Percentiles rank a stretch among this genome's conserved stretches.
phyloP scores from a whole-genome alignment of 2,888 invertebrate species.

The Oasisia sp. region DNA sequence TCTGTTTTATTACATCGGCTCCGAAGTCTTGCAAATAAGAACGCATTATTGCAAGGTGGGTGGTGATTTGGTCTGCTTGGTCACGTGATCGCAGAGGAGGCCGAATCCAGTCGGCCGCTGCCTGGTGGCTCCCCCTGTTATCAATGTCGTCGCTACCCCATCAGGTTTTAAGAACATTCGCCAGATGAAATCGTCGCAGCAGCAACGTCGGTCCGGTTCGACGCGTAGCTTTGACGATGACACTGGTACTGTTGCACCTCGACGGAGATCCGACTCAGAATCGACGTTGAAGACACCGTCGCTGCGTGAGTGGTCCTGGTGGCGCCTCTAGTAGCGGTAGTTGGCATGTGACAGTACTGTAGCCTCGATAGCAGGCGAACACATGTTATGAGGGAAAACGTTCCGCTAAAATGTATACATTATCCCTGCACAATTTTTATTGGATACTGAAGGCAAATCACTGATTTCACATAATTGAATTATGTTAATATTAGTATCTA shows the following conservation, averaged over 20 bases:
- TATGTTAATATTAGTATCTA: not conserved
- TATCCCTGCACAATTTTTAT: not conserved
- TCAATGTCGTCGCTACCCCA: not conserved
- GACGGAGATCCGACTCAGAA: not conserved
- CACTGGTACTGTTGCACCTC: not conserved
- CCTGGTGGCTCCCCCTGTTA: not conserved
- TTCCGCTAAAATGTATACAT: not conserved
- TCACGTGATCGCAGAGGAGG: not conserved
- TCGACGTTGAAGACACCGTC: not conserved
- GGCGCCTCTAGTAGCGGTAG: not conserved
- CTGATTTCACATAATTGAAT: not conserved
- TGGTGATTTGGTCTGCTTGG: not conserved
- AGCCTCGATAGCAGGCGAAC: not conserved
- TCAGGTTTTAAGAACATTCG: constrained; percentile 17
- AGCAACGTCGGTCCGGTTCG: not conserved
- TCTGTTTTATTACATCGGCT: not conserved
- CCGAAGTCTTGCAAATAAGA: too few relatives aligned
- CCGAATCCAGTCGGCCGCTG: not conserved
- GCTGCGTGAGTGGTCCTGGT: not conserved
- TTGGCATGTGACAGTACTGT: not conserved
- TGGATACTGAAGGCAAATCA: not conserved
- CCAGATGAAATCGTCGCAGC: not conserved
- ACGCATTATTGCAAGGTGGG: not conserved
- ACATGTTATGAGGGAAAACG: not conserved
- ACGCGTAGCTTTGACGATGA: not conserved